Conservation (phyloP, 1,140 invertebrate species). For the Maniola jurtina region DNA sequence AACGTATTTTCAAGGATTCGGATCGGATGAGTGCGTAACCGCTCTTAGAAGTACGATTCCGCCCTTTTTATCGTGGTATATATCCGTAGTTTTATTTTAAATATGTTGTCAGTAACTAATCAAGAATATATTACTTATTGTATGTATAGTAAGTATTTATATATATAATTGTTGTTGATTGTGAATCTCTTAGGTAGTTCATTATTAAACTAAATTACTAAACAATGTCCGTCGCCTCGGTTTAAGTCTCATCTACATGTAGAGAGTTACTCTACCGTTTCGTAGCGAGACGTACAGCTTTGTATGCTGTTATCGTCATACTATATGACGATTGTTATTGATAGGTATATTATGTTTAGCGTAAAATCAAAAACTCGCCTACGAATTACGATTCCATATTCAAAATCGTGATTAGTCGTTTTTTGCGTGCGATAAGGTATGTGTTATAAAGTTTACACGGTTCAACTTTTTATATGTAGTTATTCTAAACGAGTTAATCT, state of each 20-base stretch:
- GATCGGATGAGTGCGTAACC: too few relatives aligned
- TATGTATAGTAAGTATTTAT: slow-evolving; percentile 11
- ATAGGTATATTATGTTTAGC: neutral
- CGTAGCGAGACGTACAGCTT: neutral
- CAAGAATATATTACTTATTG: slow-evolving; percentile 11
- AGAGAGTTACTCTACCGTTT: neutral
- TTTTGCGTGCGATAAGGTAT: neutral
- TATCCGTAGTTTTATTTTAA: neutral
- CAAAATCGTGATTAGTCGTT: neutral
- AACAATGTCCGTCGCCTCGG: slow-evolving; percentile 25
- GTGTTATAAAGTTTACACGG: neutral
- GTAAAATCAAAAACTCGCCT: neutral
- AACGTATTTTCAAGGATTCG: too few relatives aligned
- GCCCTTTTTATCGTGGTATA: neutral
- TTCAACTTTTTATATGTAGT: neutral
- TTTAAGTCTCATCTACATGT: slow-evolving; percentile 10
- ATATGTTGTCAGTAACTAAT: neutral
- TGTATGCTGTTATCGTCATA: neutral
- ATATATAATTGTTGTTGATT: slow-evolving; percentile 21
- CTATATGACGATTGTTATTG: too few relatives aligned
- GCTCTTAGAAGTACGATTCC: too few relatives aligned
- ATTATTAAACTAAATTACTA: slow-evolving; percentile 8
- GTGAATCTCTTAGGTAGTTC: slow-evolving; percentile 35
- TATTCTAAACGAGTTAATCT: neutral
- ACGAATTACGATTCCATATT: neutral